Conservation (phyloP, 2,888 invertebrate species). For the Actias luna region DNA sequence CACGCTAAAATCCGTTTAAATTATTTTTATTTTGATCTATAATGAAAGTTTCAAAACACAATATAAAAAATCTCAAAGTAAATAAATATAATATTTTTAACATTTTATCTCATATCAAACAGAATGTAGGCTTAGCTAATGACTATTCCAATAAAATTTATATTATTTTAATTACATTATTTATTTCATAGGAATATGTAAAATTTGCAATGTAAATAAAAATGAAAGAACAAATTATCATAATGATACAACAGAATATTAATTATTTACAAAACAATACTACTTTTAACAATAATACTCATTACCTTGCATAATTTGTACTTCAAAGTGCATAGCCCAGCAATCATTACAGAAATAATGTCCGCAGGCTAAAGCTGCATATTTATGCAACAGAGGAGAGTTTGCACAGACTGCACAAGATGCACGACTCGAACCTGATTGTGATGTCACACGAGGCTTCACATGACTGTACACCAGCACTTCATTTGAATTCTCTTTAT, state of each 20-base stretch:
- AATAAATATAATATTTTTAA: too few species aligned
- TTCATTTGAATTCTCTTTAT: constrained; percentile 88
- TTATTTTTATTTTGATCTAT: too few species aligned
- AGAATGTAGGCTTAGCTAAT: too few species aligned
- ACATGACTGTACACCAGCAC: constrained; percentile 79
- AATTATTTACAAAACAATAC: not conserved
- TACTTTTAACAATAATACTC: not conserved
- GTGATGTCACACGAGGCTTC: constrained; percentile 61
- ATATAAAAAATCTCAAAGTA: too few species aligned
- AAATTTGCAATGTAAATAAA: too few species aligned
- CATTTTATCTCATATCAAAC: too few species aligned
- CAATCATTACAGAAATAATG: constrained; percentile 98
- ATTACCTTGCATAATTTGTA: constrained; percentile 93
- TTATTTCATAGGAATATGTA: not conserved
- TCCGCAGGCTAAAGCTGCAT: constrained; percentile 92
- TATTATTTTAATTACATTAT: not conserved
- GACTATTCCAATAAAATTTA: too few species aligned
- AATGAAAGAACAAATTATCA: not conserved
- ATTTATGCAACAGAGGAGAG: constrained; percentile 85
- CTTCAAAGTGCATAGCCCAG: constrained; percentile 98
- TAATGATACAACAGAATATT: not conserved
- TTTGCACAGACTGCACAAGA: constrained; percentile 91
- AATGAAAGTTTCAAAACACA: too few species aligned
- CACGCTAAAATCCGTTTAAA: too few species aligned
- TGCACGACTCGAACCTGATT: constrained; percentile 55